A percentile compares a stretch with the other conserved stretches of the same genome.
Evolutionary conservation across 2,888 invertebrate genomes (phyloP).

Genomic region (Dasypolia templi): DNA sequence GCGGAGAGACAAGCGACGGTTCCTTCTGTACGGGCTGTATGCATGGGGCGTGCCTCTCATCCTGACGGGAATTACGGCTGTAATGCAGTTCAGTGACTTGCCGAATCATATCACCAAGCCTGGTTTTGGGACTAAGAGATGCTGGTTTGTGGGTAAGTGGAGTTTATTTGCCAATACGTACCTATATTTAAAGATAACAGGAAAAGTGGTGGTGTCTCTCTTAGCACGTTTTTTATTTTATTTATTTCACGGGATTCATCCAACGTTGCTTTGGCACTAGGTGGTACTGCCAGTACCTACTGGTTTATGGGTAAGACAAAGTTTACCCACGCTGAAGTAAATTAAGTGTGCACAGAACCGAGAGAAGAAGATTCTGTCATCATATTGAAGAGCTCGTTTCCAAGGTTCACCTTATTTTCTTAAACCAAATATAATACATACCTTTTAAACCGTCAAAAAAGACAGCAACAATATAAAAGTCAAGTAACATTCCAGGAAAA

Average conservation of each 20-base stretch:
- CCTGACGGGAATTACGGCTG: conserved; percentile 86
- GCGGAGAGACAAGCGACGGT: conserved; percentile 90
- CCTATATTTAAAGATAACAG: neutral
- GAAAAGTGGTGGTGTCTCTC: neutral
- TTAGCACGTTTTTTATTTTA: no score
- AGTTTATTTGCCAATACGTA: neutral
- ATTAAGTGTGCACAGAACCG: neutral
- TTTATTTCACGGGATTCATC: no score
- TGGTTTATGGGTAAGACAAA: neutral
- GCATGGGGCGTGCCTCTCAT: conserved; percentile 92
- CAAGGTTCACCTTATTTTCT: neutral
- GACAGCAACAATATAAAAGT: conserved; percentile 9
- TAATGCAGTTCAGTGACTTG: conserved; percentile 90
- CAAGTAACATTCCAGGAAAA: conserved; percentile 18
- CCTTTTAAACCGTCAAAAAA: conserved; percentile 1
- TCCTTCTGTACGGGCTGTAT: conserved; percentile 92
- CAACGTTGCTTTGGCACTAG: no score
- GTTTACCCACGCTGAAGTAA: neutral
- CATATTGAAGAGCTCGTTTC: neutral
- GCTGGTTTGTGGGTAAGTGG: conserved; percentile 91
- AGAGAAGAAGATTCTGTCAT: conserved; percentile 13
- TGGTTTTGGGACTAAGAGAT: conserved; percentile 88
- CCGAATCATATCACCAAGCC: conserved; percentile 85
- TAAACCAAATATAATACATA: neutral
- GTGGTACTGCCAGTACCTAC: neutral